phyloP scores from a whole-genome alignment of 2,797 vertebrate genomes.

The Lepilemur ruficaudatus region DNA sequence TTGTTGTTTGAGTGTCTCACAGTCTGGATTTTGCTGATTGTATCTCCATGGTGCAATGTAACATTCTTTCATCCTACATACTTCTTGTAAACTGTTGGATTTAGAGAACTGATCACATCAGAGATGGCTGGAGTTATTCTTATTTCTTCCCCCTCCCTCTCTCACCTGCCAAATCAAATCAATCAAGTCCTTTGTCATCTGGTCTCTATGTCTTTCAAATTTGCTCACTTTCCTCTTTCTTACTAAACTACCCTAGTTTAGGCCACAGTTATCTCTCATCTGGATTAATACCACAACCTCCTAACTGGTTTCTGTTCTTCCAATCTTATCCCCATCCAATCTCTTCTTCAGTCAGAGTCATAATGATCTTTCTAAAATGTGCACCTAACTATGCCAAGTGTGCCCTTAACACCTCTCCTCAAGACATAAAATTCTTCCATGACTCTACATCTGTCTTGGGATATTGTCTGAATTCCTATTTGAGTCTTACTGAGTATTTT shows the following conservation, averaged over 20 bases:
- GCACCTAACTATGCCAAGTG: background rate
- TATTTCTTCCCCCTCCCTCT: background rate
- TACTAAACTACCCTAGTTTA: background rate
- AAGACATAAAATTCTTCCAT: background rate
- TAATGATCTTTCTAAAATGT: background rate
- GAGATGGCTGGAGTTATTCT: background rate
- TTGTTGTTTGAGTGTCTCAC: background rate
- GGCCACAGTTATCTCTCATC: background rate
- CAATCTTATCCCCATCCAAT: background rate
- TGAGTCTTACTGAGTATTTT: background rate
- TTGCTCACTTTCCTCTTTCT: background rate
- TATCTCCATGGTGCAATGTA: background rate
- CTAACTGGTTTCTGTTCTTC: background rate
- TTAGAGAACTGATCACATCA: background rate
- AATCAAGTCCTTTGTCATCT: background rate
- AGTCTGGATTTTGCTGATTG: background rate
- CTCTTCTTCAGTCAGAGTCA: background rate
- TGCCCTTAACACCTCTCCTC: background rate
- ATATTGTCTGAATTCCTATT: background rate
- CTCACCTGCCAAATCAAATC: background rate
- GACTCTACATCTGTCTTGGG: background rate
- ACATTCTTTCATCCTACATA: background rate
- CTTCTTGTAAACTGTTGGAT: background rate
- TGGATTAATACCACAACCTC: background rate
- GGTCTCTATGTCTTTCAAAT: background rate